phyloP scores from a whole-genome alignment of 2,797 vertebrate genomes.

The Tragopan temminckii region DNA sequence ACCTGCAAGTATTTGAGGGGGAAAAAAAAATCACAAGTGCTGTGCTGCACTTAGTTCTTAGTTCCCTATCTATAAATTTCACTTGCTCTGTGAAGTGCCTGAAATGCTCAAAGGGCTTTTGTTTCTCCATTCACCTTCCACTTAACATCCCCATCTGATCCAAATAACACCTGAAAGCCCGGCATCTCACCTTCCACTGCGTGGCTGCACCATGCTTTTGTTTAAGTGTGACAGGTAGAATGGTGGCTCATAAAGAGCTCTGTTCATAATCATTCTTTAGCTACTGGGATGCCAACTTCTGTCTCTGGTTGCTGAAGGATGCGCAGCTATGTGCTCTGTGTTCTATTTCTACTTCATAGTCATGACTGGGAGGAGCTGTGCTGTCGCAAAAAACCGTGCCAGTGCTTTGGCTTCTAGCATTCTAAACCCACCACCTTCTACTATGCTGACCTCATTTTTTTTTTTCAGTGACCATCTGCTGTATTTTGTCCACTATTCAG shows the following conservation, averaged over 20 bases:
- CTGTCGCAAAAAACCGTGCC: background rate
- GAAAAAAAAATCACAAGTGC: background rate
- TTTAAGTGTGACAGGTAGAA: accelerated
- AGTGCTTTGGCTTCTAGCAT: background rate
- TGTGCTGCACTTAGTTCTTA: background rate
- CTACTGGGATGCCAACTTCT: background rate
- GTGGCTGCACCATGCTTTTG: background rate
- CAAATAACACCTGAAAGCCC: background rate
- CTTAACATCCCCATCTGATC: background rate
- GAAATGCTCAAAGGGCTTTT: background rate
- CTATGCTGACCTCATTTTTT: background rate
- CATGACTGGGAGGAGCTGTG: accelerated
- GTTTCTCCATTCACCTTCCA: background rate
- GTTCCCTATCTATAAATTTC: background rate
- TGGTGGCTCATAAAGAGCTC: background rate
- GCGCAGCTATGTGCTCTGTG: background rate
- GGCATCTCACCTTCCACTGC: background rate
- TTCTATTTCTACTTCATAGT: background rate
- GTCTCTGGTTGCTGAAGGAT: accelerated
- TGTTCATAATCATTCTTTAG: background rate
- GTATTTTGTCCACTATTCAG: background rate
- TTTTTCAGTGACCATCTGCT: background rate
- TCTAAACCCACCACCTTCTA: background rate
- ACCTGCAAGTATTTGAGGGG: accelerated
- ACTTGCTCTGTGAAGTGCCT: background rate